Percentiles rank a stretch among this genome's conserved stretches.
Evolutionary conservation across 1,140 invertebrate species (phyloP).

Genomic region (Bombus sylvicola): DNA sequence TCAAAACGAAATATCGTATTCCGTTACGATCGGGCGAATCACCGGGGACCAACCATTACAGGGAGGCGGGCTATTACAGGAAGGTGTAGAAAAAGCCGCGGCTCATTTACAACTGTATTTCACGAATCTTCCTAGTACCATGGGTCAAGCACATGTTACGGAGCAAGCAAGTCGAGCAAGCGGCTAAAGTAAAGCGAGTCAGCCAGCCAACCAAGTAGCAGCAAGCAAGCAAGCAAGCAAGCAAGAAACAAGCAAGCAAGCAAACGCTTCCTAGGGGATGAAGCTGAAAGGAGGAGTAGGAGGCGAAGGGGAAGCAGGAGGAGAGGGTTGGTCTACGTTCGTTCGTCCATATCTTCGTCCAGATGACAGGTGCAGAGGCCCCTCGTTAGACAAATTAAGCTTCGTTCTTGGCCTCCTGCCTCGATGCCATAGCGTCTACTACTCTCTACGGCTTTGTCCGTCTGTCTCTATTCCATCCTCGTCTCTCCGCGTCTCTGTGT

Average conservation of each 20-base stretch:
- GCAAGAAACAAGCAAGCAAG: constrained; percentile 24
- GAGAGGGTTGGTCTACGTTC: constrained; percentile 38
- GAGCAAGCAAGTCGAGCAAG: background rate
- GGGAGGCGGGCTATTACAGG: no score
- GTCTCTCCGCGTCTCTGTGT: background rate
- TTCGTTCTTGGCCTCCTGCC: constrained; percentile 66
- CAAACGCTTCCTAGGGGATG: constrained; percentile 29
- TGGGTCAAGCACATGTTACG: background rate
- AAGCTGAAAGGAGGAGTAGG: background rate
- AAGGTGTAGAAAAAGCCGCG: background rate
- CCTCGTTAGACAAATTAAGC: constrained; percentile 78
- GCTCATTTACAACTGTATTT: background rate
- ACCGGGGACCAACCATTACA: no score
- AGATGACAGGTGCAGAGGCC: constrained; percentile 74
- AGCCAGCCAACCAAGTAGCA: background rate
- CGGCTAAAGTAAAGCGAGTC: constrained; percentile 9
- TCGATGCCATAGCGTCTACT: constrained; percentile 49
- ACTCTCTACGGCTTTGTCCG: constrained; percentile 35
- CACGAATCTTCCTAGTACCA: background rate
- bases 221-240: background rate
- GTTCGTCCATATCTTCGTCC: constrained; percentile 66
- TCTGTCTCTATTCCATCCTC: constrained; percentile 44
- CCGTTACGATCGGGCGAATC: no score
- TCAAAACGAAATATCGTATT: no score
- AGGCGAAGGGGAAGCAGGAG: background rate